phyloP scores from a whole-genome alignment of 1,140 invertebrate genomes.

The Homarus americanus region DNA sequence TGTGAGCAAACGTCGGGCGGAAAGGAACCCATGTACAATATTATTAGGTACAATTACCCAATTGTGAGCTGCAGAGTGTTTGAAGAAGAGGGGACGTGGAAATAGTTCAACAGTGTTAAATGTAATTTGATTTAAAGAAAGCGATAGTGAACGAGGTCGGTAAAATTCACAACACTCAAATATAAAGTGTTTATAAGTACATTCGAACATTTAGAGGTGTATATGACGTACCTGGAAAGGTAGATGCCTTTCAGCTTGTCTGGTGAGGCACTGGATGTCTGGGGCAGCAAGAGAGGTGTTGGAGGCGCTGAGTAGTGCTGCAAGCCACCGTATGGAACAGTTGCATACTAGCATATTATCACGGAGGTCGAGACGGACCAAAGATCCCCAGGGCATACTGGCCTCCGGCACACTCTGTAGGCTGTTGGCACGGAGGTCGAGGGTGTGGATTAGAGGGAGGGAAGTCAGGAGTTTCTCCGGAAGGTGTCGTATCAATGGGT shows the following conservation, averaged over 20 bases:
- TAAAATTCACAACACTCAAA: background rate
- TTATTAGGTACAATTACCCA: no score
- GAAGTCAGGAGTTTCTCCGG: slow-evolving; percentile 78
- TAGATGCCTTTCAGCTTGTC: slow-evolving; percentile 68
- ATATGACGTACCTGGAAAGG: slow-evolving; percentile 64
- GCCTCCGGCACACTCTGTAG: slow-evolving; percentile 84
- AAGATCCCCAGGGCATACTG: slow-evolving; percentile 47
- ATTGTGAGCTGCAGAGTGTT: no score
- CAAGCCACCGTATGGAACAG: slow-evolving; percentile 90
- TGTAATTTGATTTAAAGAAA: no score
- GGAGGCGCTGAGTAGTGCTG: slow-evolving; percentile 39
- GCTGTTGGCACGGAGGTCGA: slow-evolving; percentile 88
- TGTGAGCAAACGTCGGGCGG: no score
- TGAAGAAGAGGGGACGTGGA: no score
- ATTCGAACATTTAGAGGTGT: background rate
- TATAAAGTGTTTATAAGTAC: background rate
- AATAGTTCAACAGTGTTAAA: no score
- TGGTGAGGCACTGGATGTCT: slow-evolving; percentile 62
- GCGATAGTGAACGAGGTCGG: background rate
- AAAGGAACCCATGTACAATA: no score
- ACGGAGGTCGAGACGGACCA: slow-evolving; percentile 80
- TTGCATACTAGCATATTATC: slow-evolving; percentile 92
- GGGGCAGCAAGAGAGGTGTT: slow-evolving; percentile 58
- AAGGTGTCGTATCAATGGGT: slow-evolving; percentile 84
- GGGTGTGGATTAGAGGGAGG: slow-evolving; percentile 82